A percentile compares a stretch with the other conserved stretches of the same genome.
phyloP scores from a whole-genome alignment of 2,888 invertebrate species.

The Caenorhabditis sp. region DNA sequence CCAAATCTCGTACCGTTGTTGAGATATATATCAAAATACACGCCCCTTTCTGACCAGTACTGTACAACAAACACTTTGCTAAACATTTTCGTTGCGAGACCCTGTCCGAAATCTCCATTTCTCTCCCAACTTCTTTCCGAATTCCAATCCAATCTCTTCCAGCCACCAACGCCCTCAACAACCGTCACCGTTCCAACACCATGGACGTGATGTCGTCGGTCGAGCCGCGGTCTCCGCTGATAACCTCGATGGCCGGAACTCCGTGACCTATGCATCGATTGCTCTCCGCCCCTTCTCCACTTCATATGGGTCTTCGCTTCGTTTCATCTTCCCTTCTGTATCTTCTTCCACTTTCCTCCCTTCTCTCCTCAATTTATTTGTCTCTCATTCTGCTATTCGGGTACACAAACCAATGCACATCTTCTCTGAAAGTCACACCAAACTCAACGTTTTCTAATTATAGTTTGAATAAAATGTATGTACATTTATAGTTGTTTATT shows the following conservation, averaged over 20 bases:
- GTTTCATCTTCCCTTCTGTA: constrained; percentile 9
- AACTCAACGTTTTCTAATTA: neutral
- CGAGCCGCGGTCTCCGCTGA: constrained; percentile 51
- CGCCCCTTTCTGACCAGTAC: no score
- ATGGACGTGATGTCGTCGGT: constrained; percentile 54
- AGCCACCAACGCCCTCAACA: constrained; percentile 34
- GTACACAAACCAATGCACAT: constrained; percentile 25
- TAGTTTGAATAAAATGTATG: constrained; percentile 19
- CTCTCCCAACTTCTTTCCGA: neutral
- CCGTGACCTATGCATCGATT: constrained; percentile 22
- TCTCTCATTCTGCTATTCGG: constrained; percentile 31
- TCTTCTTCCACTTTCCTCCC: neutral
- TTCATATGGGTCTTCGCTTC: constrained; percentile 32
- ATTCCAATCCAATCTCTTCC: constrained; percentile 9
- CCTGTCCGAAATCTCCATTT: no score
- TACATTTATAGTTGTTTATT: constrained; percentile 7
- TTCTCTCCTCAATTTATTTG: neutral
- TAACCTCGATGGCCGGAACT: constrained; percentile 46
- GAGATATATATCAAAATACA: no score
- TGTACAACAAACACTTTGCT: no score
- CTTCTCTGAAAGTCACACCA: constrained; percentile 27
- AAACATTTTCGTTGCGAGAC: no score
- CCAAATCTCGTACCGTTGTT: no score
- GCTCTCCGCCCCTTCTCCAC: constrained; percentile 27
- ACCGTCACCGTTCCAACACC: constrained; percentile 52